Evolutionary conservation across 37 sponge, comb jelly and placozoan genomes (phyloP), one percentile per base, ranked within the genome.

Genomic region (Haliclona indistincta): DNA sequence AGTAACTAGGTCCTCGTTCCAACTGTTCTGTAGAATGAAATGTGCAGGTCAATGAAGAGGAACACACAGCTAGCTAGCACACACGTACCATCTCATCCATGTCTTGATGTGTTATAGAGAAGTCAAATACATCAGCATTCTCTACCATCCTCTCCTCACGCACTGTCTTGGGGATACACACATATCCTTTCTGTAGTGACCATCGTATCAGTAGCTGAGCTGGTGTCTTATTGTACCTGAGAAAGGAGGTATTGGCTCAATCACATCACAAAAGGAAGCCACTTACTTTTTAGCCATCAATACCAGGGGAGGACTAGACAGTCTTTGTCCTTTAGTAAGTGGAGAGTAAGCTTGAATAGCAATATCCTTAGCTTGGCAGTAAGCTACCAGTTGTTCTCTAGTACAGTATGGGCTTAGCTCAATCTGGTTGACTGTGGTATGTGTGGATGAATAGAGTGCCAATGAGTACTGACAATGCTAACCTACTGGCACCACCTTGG

Each of bases 151-250:
- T 82, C 30, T 87, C 73, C 58, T 84, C 65, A 38, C 66, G 80
- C 22, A 60, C 47, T 10, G 86, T 80, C 69, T 81, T 87, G 41
- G 92, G 92, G 33, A 95, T 86, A 60, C 93, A 91, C 20, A 91
- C 64, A 75, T 77, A 86, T 2, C 91, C 95, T 40, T 85, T 83
- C 51, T 95, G 90, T 5, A 95, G 64, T 30, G 71, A 68, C 89
- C 90, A 95, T 11, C 91, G 79, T 10, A 95, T 87, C 82, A 95
- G 81, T 11, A 90, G 40, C 55, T 94, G 90, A 34, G 89, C 94
- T 22, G 82, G 20, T 17, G 83, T 67, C 76, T 88, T 88, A 19
- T 41, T 45, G 64, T 92, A 93, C 68, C 87, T 86, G n/a, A n/a
- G n/a, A n/a, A n/a, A n/a, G n/a, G n/a, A n/a, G n/a, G n/a, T n/a